A percentile compares a stretch with the other conserved stretches of the same genome.
Evolutionary conservation across 2,888 invertebrate genomes (phyloP).

Genomic region (Nezara viridula): DNA sequence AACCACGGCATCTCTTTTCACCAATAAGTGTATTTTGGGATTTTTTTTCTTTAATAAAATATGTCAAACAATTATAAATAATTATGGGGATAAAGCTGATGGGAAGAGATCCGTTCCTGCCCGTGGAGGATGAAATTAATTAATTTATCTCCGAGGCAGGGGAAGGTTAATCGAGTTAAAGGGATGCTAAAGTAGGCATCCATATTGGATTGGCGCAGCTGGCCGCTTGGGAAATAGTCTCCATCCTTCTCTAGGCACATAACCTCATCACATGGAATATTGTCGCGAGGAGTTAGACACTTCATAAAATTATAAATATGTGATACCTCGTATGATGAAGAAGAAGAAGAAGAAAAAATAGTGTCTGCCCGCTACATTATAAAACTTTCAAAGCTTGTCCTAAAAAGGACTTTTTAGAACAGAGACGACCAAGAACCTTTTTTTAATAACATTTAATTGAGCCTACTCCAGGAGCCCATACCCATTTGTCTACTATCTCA

Average conservation of each 20-base stretch:
- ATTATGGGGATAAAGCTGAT: neutral
- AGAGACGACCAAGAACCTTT: too few relatives aligned
- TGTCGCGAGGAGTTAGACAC: neutral
- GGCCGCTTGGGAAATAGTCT: constrained; percentile 34
- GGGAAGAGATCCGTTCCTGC: neutral
- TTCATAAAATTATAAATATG: neutral
- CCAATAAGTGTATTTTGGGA: too few relatives aligned
- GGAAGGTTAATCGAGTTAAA: constrained; percentile 44
- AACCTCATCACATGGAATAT: neutral
- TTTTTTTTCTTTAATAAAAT: neutral
- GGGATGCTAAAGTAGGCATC: constrained; percentile 47
- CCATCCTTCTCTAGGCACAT: neutral
- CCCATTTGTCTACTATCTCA: too few relatives aligned
- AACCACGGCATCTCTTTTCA: too few relatives aligned
- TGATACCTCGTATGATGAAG: neutral
- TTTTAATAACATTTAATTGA: too few relatives aligned
- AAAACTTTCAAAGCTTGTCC: too few relatives aligned
- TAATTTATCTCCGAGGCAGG: constrained; percentile 25
- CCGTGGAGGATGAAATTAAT: constrained; percentile 32
- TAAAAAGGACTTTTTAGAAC: too few relatives aligned
- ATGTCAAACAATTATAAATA: neutral
- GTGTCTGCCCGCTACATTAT: too few relatives aligned
- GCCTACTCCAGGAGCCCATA: too few relatives aligned
- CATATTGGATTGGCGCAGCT: constrained; percentile 3
- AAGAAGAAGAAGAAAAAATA: neutral